A percentile compares a stretch with the other conserved stretches of the same genome.
Evolutionary conservation across 2,888 invertebrate genomes (phyloP).

Genomic region (Dicyrtoma fusca): DNA sequence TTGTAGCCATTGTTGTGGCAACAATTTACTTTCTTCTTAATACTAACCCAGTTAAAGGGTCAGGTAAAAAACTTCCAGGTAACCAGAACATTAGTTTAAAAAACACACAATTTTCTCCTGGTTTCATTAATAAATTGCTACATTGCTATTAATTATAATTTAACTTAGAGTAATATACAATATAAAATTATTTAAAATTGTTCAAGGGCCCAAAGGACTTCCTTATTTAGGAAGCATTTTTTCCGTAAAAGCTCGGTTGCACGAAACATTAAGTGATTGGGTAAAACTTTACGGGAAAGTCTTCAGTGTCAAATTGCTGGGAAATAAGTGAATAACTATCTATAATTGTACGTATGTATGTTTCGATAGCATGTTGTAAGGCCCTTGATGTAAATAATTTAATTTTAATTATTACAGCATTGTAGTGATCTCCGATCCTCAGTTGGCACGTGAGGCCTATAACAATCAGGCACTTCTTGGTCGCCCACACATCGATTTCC

Average conservation of each 20-base stretch:
- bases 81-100: too few species aligned
- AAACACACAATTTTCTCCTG: too few species aligned
- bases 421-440: neutral
- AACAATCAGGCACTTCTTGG: neutral
- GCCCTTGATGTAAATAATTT: too few species aligned
- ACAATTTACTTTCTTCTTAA: too few species aligned
- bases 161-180: too few species aligned
- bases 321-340: neutral
- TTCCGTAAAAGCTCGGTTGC: neutral
- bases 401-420: neutral
- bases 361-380: too few species aligned
- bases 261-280: constrained; percentile 18
- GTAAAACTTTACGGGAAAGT: constrained; percentile 4
- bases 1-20: too few species aligned
- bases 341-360: too few species aligned
- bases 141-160: too few species aligned
- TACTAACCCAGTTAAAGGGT: too few species aligned
- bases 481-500: neutral
- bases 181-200: neutral
- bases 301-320: constrained; percentile 7
- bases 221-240: constrained; percentile 14
- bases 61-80: too few species aligned
- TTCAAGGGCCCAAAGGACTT: constrained; percentile 16
- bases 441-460: constrained; percentile 1
- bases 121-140: too few species aligned